Conservation (phyloP, 2,113 vertebrate species). For the Naja naja region DNA sequence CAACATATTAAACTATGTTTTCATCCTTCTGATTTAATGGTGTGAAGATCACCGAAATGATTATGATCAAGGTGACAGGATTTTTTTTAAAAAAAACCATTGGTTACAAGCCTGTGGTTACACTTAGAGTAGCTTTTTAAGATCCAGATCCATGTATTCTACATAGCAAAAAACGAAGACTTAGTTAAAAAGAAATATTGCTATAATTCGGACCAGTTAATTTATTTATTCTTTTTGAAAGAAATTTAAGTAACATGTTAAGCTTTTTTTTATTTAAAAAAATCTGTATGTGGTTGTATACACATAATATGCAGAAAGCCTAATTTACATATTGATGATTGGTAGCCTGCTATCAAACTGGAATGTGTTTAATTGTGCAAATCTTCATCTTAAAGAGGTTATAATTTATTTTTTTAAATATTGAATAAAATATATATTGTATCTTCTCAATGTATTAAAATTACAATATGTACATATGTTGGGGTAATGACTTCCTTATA, state of each 20-base stretch:
- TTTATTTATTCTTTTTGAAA: constrained; percentile 27
- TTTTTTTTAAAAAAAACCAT: background rate
- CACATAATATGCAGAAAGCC: constrained; percentile 4
- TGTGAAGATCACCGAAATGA: background rate
- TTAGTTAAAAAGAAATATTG: background rate
- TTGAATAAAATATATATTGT: constrained; percentile 33
- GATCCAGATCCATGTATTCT: constrained; percentile 8
- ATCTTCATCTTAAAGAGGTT: constrained; percentile 39
- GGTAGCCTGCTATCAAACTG: constrained; percentile 29
- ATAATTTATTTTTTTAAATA: background rate
- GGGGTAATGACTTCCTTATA: background rate
- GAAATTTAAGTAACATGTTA: constrained; percentile 20
- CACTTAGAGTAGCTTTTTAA: background rate
- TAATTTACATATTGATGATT: constrained; percentile 22
- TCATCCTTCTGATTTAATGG: background rate
- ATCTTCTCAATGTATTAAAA: background rate
- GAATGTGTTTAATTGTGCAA: constrained; percentile 9
- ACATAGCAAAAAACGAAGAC: constrained; percentile 4
- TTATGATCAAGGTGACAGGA: background rate
- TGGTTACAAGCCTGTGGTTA: background rate
- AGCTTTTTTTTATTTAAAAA: constrained; percentile 25
- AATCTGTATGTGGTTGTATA: constrained; percentile 28
- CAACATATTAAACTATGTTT: background rate
- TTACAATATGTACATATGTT: background rate
- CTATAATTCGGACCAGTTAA: constrained; percentile 22